These are phyloP conservation scores for Aethina tumida DNA, from an alignment of 1,140 invertebrate species.

Conservation along the genomic window DNA sequence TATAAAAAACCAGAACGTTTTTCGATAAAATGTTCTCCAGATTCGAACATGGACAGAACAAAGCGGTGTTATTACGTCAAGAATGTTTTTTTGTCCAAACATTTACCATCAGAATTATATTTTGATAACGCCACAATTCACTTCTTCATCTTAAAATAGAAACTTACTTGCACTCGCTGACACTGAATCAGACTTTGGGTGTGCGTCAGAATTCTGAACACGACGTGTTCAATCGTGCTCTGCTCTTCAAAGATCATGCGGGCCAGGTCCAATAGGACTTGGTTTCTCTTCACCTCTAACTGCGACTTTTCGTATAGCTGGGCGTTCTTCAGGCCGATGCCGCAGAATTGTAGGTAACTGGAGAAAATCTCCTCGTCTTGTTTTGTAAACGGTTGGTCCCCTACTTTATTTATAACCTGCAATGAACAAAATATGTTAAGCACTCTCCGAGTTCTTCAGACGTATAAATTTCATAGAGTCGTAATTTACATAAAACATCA, in stretches of 20 bases:
- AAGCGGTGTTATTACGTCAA: no score
- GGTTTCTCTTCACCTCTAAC: constrained; percentile 88
- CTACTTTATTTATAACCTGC: constrained; percentile 88
- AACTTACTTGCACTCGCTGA: constrained; percentile 73
- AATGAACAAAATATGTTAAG: no score
- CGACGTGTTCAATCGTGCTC: constrained; percentile 91
- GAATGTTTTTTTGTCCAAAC: no score
- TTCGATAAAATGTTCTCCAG: no score
- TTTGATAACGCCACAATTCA: no score
- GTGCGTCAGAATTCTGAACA: constrained; percentile 87
- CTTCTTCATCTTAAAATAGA: no score
- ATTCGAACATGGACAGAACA: no score
- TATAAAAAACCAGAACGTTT: no score
- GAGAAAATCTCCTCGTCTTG: constrained; percentile 88
- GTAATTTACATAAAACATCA: no score
- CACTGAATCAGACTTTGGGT: constrained; percentile 90
- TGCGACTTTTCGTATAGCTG: constrained; percentile 90
- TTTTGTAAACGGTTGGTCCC: constrained; percentile 64
- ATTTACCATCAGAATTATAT: no score
- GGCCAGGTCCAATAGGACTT: constrained; percentile 87
- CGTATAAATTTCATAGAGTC: no score
- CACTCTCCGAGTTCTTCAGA: no score
- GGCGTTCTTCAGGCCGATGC: constrained; percentile 88
- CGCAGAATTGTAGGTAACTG: constrained; percentile 91
- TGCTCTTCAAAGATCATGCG: constrained; percentile 96